Evolutionary conservation across 2,888 invertebrate species (phyloP), one percentile per base, ranked within the genome.

Genomic region (Prostheceraeus crozeri): DNA sequence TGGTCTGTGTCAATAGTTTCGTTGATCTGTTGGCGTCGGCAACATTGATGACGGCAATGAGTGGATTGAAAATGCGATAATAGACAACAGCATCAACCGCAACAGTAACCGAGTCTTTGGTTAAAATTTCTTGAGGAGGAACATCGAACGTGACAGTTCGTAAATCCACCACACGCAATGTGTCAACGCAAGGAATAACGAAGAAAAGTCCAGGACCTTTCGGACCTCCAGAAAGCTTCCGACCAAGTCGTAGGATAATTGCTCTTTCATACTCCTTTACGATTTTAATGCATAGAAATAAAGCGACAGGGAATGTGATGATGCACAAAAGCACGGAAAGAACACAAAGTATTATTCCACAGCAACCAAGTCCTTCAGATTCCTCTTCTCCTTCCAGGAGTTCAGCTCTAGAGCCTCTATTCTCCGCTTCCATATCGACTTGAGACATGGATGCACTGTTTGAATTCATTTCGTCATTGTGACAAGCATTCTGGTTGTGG

Each of bases 291-390:
- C 10, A 8, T 19, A 40, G n/a, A 6, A 4, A 40, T n/a, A n/a
- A n/a, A n/a, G n/a, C n/a, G n/a, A 40, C 6, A 8, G 40, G 40
- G 16, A 40, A 40, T n/a, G 16, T 8, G 4, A 40, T 8, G 6
- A 14, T n/a, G 16, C 6, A n/a, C 40, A 40, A 19, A 6, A 40
- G 40, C 14, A 8, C 40, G 16, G 10, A 10, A 8, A 40, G 8
- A 14, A 40, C 14, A 14, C n/a, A 14, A 6, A 40, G 40, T 6
- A 40, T 14, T n/a, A 14, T 14, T 4, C 40, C 40, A 14, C 40
- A 40, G 16, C 40, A 40, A n/a, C 40, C 40, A 14, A 14, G 16
- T n/a, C 40, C 40, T 4, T n/a, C n/a, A n/a, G 40, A 40, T 40
- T 40, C 14, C 8, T 40, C 40, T 10, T 33, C 8, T 11, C 11